phyloP scores from a whole-genome alignment of 2,113 vertebrate genomes.

The Neotoma lepida region DNA sequence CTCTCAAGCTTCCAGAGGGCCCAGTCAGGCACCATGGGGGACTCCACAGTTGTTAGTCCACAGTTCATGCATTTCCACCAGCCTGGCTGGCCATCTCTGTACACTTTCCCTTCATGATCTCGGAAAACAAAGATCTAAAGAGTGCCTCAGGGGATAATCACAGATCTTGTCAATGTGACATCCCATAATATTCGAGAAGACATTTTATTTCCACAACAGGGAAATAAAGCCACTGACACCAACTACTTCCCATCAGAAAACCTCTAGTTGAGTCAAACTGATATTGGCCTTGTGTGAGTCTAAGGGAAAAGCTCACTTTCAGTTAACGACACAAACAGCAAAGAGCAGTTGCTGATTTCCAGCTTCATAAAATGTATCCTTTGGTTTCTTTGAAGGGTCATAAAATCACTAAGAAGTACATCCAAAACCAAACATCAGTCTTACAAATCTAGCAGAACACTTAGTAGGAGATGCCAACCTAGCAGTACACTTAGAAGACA shows the following conservation, averaged over 20 bases:
- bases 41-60: too few species aligned
- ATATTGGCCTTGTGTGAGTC: not conserved
- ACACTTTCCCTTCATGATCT: too few species aligned
- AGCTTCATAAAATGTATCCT: not conserved
- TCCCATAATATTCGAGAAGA: not conserved
- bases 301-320: not conserved
- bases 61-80: too few species aligned
- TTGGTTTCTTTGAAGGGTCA: not conserved
- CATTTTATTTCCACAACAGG: not conserved
- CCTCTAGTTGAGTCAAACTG: not conserved
- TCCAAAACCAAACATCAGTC: not conserved
- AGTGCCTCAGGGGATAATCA: not conserved
- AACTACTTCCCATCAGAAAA: not conserved
- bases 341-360: not conserved
- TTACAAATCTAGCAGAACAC: not conserved
- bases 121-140: conserved; percentile 41
- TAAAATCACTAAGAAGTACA: not conserved
- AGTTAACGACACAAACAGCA: conserved; percentile 12
- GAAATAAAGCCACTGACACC: not conserved
- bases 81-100: too few species aligned
- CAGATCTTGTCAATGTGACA: not conserved
- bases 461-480: not conserved
- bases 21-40: too few species aligned
- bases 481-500: not conserved
- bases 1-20: too few species aligned